Base-by-base conservation (phyloP, 2,113 vertebrate genomes). In the Oenanthe melanoleuca region DNA sequence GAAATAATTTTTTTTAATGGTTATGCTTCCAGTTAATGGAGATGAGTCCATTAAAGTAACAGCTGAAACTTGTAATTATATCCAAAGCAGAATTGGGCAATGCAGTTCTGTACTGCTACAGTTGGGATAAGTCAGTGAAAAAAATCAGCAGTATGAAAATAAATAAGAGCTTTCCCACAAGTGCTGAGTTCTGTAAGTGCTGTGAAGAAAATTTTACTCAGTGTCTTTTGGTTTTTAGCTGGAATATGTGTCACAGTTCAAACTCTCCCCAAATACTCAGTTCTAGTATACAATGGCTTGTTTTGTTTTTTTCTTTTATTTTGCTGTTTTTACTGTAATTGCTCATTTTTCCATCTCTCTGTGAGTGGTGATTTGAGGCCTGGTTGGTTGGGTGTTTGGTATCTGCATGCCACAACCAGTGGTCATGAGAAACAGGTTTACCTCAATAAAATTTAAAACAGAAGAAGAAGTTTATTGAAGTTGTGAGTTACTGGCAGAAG, bases 371-470 rank as follows among this genome's bases (percentile, higher is more conserved):
- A 21, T 79, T n/a, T 25, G n/a, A 67, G n/a, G 18, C 29, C 11
- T 25, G 22, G 16, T 22, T 59, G 14, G 8, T 19, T 31, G 22
- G 14, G 28, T 16, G 14, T 37, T 72, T 44, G 21, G 26, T 19
- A 15, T 3, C 8, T 12, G 23, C 4, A 1, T 60, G 14, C 38
- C 26, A 11, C 8, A 12, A 22, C 25, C 19, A 0, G 0, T 6
- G 8, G 38, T 31, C 16, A 7, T 23, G 23, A 69, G 40, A 78
- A 60, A 2, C 18, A 31, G 18, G 9, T 42, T 24, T 11, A 2
- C 6, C 7, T 69, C 14, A 12, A 11, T 31, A 15, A 69, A 55
- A 26, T 3, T 5, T 21, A 37, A 29, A 69, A 11, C 59, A 8
- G 11, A 28, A 24, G 50, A 42, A 67, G 3, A 14, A 42, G 8